Percentiles rank a stretch among this genome's conserved stretches.
These are phyloP conservation scores for Palythoa caribaeorum DNA, from an alignment of 92 coral and sea anemone species.

Conservation along the genomic window DNA sequence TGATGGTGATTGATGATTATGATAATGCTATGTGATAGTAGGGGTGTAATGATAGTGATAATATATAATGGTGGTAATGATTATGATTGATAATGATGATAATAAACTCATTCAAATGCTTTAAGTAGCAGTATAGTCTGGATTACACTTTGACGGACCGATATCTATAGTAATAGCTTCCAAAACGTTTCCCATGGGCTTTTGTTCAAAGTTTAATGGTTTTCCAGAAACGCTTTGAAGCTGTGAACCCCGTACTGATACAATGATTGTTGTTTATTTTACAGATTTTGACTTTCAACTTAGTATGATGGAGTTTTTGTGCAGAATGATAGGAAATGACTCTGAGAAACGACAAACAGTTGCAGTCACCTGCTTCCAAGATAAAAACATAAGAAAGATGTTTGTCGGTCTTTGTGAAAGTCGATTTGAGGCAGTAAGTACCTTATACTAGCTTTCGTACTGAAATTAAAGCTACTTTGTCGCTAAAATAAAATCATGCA, in stretches of 20 bases:
- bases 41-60: background rate
- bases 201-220: background rate
- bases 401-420: background rate
- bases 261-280: background rate
- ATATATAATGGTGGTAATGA: no score
- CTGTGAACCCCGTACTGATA: background rate
- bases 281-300: slow-evolving; percentile 47
- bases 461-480: background rate
- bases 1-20: background rate
- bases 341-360: background rate
- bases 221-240: background rate
- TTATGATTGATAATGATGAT: no score
- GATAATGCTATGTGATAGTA: background rate
- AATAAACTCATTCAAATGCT: no score
- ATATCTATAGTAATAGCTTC: no score
- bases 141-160: no score
- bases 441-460: background rate
- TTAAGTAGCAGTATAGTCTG: no score
- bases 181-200: background rate
- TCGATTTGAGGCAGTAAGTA: slow-evolving; percentile 36
- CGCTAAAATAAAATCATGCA: no score
- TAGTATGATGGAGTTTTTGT: slow-evolving; percentile 41
- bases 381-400: slow-evolving; percentile 12
- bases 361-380: slow-evolving; percentile 36
- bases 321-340: slow-evolving; percentile 25